These are phyloP conservation scores for Stenoptilia bipunctidactyla DNA, from an alignment of 2,888 invertebrate genomes.

Conservation along the genomic window DNA sequence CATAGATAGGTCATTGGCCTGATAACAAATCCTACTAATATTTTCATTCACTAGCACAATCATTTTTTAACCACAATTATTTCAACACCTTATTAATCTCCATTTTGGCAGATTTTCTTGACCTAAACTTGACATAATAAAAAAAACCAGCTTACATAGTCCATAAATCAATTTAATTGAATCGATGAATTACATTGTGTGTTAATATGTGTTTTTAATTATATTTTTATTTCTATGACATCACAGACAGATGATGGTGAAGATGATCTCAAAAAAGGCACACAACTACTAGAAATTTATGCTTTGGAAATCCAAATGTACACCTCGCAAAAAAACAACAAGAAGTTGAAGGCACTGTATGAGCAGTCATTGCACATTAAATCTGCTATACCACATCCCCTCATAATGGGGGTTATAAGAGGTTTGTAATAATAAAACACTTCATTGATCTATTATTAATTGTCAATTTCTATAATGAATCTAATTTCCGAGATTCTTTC, in stretches of 20 bases:
- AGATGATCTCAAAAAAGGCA: constrained; percentile 97
- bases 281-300: constrained; percentile 97
- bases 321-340: constrained; percentile 99
- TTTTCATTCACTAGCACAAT: no score
- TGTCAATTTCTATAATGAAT: no score
- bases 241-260: constrained; percentile 94
- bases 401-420: constrained; percentile 99
- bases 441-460: no score
- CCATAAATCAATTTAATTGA: not conserved
- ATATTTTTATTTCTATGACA: not conserved
- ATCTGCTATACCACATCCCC: constrained; percentile 99
- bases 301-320: constrained; percentile 99
- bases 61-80: no score
- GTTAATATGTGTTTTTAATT: not conserved
- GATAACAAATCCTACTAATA: no score
- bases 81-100: no score
- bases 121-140: no score
- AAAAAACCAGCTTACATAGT: no score
- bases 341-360: constrained; percentile 95
- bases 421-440: no score
- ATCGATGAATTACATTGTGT: not conserved
- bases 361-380: constrained; percentile 99
- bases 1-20: no score
- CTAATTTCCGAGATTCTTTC: no score
- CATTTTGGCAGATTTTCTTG: no score